phyloP scores from a whole-genome alignment of 1,140 invertebrate species.

The Heliconius hewitsoni region DNA sequence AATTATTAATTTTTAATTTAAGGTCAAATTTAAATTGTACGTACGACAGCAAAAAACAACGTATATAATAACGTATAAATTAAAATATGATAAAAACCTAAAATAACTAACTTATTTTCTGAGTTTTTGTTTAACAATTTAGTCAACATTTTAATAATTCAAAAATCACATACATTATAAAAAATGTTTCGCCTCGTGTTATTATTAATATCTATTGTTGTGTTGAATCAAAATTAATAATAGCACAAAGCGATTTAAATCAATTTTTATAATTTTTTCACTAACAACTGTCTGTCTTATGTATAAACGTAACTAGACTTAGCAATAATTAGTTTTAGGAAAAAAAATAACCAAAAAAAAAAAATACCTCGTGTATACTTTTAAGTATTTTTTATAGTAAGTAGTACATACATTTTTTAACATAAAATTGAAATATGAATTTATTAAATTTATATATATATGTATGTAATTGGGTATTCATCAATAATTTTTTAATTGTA shows the following conservation, averaged over 20 bases:
- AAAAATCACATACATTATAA: no score
- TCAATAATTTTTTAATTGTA: neutral
- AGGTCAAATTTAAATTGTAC: neutral
- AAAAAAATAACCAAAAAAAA: neutral
- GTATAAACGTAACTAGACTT: neutral
- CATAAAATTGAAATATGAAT: neutral
- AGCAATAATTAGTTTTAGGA: neutral
- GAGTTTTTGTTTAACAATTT: no score
- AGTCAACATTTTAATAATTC: no score
- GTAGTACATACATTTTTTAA: neutral
- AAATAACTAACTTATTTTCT: no score
- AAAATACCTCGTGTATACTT: conserved; percentile 10
- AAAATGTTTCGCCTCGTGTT: no score
- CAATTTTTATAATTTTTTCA: neutral
- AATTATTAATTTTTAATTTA: no score
- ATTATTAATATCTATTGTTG: no score
- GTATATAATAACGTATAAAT: no score
- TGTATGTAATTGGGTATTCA: neutral
- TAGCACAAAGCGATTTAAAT: no score
- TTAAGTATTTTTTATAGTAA: neutral
- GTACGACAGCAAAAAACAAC: neutral
- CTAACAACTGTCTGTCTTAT: neutral
- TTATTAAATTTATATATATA: neutral
- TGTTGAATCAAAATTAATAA: no score
- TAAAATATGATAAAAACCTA: no score